A percentile compares a stretch with the other conserved stretches of the same genome.
Conservation (phyloP, 2,797 vertebrate genomes). For the Tokudaia tokunoshimensis region DNA sequence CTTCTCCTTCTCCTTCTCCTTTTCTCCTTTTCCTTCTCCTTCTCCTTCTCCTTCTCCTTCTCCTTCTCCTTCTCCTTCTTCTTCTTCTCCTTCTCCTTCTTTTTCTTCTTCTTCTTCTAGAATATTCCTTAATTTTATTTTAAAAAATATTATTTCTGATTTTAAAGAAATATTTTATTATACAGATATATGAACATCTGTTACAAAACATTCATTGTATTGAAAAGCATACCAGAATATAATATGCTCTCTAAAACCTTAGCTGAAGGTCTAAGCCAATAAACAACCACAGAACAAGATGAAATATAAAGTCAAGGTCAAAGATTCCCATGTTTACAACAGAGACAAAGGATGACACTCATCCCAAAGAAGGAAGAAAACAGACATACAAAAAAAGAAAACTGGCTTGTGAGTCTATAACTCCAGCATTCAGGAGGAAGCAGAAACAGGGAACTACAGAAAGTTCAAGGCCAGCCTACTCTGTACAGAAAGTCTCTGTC, state of each 20-base stretch:
- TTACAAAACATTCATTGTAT: not conserved
- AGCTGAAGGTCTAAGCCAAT: not conserved
- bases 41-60: no score
- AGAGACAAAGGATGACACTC: not conserved
- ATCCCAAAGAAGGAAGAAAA: not conserved
- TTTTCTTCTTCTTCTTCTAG: not conserved
- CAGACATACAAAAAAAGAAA: not conserved
- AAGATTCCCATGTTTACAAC: not conserved
- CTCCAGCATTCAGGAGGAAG: not conserved
- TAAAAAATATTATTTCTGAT: slow-evolving; percentile 22
- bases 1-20: no score
- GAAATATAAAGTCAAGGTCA: not conserved
- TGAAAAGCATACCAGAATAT: slow-evolving; percentile 18
- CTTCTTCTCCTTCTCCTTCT: no score
- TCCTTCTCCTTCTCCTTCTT: no score
- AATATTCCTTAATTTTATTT: slow-evolving; percentile 13
- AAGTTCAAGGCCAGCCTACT: not conserved
- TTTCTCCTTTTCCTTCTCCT: no score
- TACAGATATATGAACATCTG: not conserved
- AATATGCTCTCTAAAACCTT: not conserved
- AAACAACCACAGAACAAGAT: slow-evolving; percentile 2
- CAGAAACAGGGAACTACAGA: not conserved
- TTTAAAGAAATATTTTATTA: not conserved
- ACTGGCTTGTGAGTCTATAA: not conserved
- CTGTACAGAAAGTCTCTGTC: not conserved